Evolutionary conservation across 2,113 vertebrate species (phyloP).

Genomic region (Verasper variegatus): DNA sequence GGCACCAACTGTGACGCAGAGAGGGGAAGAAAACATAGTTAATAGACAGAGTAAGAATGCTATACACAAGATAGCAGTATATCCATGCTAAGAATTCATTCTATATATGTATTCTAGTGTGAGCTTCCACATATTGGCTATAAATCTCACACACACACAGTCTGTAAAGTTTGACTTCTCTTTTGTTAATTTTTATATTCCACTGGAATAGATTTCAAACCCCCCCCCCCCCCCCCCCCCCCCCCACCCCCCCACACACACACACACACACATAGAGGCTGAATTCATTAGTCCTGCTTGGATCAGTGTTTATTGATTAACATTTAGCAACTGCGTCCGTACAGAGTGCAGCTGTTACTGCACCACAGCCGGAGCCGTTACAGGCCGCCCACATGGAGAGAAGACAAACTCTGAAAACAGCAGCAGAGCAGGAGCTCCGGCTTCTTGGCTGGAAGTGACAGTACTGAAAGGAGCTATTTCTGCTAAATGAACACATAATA

Average conservation of each 20-base stretch:
- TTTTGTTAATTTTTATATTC: too few species aligned
- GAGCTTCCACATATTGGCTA: too few species aligned
- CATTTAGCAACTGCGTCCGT: background rate
- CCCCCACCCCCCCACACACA: too few species aligned
- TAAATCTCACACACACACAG: too few species aligned
- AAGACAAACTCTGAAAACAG: conserved; percentile 5
- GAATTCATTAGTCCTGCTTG: background rate
- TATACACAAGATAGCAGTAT: background rate
- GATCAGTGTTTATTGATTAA: conserved; percentile 3
- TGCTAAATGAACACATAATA: background rate
- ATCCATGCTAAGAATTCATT: too few species aligned
- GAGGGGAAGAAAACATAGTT: background rate
- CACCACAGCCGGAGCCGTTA: background rate
- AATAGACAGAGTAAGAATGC: background rate
- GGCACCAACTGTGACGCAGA: conserved; percentile 66
- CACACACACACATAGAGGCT: too few species aligned
- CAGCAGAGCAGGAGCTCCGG: background rate
- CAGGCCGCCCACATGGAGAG: background rate
- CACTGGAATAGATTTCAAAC: too few species aligned
- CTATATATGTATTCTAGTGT: too few species aligned
- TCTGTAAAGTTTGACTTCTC: too few species aligned
- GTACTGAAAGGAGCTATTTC: background rate
- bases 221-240: too few species aligned
- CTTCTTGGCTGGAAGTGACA: background rate
- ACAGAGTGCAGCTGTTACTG: too few species aligned